These are phyloP conservation scores for Harpalus rufipes DNA, from an alignment of 2,888 invertebrate species.

Conservation along the genomic window DNA sequence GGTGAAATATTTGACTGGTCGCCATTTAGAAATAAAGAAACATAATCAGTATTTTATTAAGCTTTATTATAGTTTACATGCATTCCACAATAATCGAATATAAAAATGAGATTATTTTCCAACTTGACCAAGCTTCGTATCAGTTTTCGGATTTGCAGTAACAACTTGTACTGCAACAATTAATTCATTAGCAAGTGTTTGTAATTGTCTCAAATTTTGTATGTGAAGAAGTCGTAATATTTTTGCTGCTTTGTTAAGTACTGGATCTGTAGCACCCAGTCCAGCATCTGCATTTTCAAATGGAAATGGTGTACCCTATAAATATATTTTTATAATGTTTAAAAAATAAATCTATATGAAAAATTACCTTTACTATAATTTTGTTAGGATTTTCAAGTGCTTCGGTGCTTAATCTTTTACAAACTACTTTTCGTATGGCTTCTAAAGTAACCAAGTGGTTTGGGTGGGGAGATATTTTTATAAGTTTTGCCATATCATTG, in stretches of 20 bases:
- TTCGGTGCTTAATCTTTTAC: constrained; percentile 80
- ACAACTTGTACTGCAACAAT: constrained; percentile 94
- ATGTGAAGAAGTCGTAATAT: constrained; percentile 90
- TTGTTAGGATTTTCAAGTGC: constrained; percentile 80
- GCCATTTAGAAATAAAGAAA: constrained; percentile 71
- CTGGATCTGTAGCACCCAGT: constrained; percentile 83
- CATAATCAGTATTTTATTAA: constrained; percentile 16
- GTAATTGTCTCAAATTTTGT: constrained; percentile 90
- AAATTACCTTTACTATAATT: constrained; percentile 76
- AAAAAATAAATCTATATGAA: constrained; percentile 10
- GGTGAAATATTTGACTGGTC: constrained; percentile 74
- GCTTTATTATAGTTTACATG: constrained; percentile 9
- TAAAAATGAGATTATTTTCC: constrained; percentile 79
- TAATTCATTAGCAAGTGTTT: constrained; percentile 96
- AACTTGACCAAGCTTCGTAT: constrained; percentile 95
- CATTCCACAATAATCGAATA: constrained; percentile 25
- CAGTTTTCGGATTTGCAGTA: constrained; percentile 98
- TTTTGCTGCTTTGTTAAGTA: constrained; percentile 86
- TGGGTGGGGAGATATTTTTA: constrained; percentile 90
- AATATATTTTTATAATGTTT: constrained; percentile 67
- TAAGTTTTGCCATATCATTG: constrained; percentile 85
- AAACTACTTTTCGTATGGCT: constrained; percentile 83
- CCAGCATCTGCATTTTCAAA: constrained; percentile 84
- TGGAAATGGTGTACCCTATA: constrained; percentile 84
- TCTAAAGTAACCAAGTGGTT: constrained; percentile 88